phyloP scores from a whole-genome alignment of 2,113 vertebrate genomes.

The Phainopepla nitens region DNA sequence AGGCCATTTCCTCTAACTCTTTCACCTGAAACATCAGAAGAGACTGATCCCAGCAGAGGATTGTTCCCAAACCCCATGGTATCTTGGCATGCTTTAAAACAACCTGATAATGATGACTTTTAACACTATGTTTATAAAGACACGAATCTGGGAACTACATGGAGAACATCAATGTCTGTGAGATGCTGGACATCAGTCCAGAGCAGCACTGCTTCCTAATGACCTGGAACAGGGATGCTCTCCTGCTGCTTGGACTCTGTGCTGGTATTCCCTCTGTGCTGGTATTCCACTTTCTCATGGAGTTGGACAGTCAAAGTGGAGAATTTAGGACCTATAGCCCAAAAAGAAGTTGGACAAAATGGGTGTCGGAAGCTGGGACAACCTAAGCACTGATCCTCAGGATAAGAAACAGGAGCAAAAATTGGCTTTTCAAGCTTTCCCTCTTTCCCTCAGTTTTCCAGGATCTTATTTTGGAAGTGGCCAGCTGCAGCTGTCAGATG shows the following conservation, averaged over 20 bases:
- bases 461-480: background rate
- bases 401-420: background rate
- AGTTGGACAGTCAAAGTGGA: background rate
- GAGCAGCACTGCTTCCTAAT: background rate
- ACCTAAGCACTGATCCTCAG: background rate
- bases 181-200: background rate
- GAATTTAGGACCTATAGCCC: background rate
- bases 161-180: background rate
- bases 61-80: background rate
- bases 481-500: background rate
- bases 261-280: background rate
- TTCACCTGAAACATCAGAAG: background rate
- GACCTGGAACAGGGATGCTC: too few relatives aligned
- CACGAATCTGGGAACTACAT: accelerated
- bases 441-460: background rate
- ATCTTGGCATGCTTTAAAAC: background rate
- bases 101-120: background rate
- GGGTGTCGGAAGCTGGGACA: background rate
- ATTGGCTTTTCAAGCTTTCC: background rate
- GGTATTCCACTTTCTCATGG: background rate
- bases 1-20: background rate
- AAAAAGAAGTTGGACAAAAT: background rate
- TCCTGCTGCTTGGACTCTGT: background rate
- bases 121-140: background rate
- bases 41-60: background rate